Base-by-base conservation (phyloP, 1,140 invertebrate species). In the Brachionus calyciflorus region DNA sequence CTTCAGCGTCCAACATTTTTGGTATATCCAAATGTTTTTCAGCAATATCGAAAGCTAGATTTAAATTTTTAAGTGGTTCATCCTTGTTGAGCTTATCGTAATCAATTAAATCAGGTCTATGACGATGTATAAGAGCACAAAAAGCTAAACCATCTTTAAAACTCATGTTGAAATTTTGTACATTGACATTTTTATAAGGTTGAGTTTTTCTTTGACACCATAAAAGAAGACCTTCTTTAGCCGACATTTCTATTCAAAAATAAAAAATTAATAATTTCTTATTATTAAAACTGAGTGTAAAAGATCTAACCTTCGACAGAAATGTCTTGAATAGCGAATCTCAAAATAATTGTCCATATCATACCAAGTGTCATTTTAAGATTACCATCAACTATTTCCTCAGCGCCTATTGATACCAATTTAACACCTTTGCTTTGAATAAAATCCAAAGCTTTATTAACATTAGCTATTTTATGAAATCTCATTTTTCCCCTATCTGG, bases 371-470 rank as follows among this genome's bases (percentile, higher is more conserved):
- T 99, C 96, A 99, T 99, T 88, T 99, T 99, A 78, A 96, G 87
- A 87, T 99, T 99, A 79, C 96, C 96, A 87, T 99, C 96, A 78
- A 99, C 96, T 86, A 99, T 99, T 91, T 99, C 96, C 93, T 93
- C 91, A 80, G 91, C 91, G 80, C 91, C 91, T 82, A 99, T 98
- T 79, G 94, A 98, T 17, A 99, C 95, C 80, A 99, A 87, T 84
- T 96, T 97, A 28, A 99, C 96, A 79, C 96, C 96, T 87, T 98
- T 98, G 83, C 93, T 94, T 82, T 94, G 94, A 83, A 99, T 99
- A 85, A 93, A 99, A 85, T 98, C 94, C 17, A 99, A 88, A 0
- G 96, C 96, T 88, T 99, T 99, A 88, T 98, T 99, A 81, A 99
- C 96, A 86, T 99, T 99, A 82, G 96, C 96, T 83, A 99, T 99